These are phyloP conservation scores for Heliconius himera DNA, from an alignment of 1,140 invertebrate species.

Conservation along the genomic window DNA sequence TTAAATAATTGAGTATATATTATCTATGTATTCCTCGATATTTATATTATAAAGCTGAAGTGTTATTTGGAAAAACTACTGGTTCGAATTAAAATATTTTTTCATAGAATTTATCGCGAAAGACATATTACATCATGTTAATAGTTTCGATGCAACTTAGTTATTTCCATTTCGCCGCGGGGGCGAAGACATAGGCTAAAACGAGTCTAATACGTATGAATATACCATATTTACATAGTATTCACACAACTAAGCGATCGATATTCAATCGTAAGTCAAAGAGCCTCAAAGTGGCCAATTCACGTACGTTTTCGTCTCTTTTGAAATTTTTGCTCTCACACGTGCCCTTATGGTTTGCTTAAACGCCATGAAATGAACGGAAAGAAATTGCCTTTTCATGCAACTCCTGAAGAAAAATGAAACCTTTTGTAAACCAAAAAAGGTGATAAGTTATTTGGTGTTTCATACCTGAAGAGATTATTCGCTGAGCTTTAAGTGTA, in stretches of 20 bases:
- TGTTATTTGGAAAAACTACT: too few species aligned
- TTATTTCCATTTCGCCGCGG: too few species aligned
- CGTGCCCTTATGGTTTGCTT: not conserved
- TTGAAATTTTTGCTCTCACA: conserved; percentile 2
- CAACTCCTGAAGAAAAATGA: conserved; percentile 23
- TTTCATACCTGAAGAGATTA: conserved; percentile 8
- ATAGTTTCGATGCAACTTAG: too few species aligned
- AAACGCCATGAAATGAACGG: not conserved
- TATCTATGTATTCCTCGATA: too few species aligned
- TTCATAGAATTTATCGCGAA: too few species aligned
- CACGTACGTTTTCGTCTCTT: conserved; percentile 3
- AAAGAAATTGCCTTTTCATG: conserved; percentile 27
- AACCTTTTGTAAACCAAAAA: conserved; percentile 25
- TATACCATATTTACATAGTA: not conserved
- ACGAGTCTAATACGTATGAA: too few species aligned
- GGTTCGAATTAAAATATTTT: too few species aligned
- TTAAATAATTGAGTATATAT: too few species aligned
- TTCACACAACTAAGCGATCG: not conserved
- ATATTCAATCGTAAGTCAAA: conserved; percentile 6
- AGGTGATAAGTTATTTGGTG: conserved; percentile 3
- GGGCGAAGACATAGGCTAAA: too few species aligned
- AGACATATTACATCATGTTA: too few species aligned
- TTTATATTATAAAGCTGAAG: too few species aligned
- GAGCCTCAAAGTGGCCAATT: not conserved
- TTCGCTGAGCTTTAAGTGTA: not conserved